Conservation (phyloP, 2,113 vertebrate species). For the Athene cunicularia region DNA sequence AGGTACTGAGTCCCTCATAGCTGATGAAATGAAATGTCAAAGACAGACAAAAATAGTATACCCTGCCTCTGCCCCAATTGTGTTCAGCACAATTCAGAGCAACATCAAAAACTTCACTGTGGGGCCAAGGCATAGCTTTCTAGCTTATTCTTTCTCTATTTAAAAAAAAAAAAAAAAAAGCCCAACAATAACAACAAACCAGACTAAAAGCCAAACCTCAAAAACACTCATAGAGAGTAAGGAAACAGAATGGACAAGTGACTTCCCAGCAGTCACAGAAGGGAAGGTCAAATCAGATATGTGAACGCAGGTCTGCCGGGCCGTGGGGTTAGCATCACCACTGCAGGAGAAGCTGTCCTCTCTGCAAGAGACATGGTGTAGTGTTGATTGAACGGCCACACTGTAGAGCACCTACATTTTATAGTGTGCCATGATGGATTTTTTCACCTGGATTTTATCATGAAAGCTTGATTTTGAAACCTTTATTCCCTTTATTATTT, state of each 20-base stretch:
- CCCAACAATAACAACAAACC: background rate
- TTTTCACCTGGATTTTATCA: slow-evolving; percentile 9
- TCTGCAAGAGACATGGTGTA: background rate
- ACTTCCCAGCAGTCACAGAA: background rate
- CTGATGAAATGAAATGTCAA: background rate
- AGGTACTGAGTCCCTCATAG: background rate
- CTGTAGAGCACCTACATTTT: background rate
- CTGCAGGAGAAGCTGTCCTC: background rate
- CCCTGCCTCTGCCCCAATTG: fast-evolving
- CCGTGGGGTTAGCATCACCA: background rate
- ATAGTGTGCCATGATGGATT: background rate
- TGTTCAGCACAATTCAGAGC: background rate
- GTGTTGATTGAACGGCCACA: background rate
- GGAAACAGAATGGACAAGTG: background rate
- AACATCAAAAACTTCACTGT: background rate
- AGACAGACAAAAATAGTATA: background rate
- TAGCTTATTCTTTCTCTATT: background rate
- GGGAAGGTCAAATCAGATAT: background rate
- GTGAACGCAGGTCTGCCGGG: background rate
- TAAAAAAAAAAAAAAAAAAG: background rate
- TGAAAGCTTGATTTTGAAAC: slow-evolving; percentile 46
- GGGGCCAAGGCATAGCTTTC: background rate
- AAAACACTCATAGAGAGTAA: background rate
- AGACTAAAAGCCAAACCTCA: background rate
- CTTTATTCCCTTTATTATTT: slow-evolving; percentile 9